Percentiles rank a stretch among this genome's conserved stretches.
phyloP scores from a whole-genome alignment of 2,113 vertebrate genomes.

The Alouatta palliata region DNA sequence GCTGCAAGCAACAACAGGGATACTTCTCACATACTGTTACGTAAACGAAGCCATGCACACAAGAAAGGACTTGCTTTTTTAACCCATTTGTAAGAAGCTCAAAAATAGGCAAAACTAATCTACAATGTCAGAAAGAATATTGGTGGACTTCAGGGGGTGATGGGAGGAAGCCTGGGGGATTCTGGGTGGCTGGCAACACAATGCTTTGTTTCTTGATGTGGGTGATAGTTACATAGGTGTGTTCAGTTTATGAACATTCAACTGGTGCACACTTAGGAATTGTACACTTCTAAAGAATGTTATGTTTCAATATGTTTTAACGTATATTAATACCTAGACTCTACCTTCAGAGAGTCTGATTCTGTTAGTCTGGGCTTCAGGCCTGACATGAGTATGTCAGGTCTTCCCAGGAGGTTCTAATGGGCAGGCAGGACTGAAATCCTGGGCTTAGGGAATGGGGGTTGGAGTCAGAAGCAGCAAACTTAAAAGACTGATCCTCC shows the following conservation, averaged over 20 bases:
- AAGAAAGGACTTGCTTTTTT: neutral
- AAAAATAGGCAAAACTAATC: neutral
- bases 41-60: neutral
- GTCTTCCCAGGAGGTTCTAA: neutral
- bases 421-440: neutral
- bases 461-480: neutral
- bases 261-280: neutral
- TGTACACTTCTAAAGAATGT: neutral
- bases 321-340: too few species aligned
- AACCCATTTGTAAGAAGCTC: neutral
- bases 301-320: neutral
- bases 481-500: neutral
- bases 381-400: neutral
- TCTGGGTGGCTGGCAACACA: rapidly evolving
- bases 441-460: neutral
- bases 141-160: neutral
- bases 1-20: neutral
- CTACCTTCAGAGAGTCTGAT: neutral
- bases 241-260: neutral
- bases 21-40: neutral
- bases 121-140: neutral
- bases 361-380: neutral
- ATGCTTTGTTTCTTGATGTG: neutral
- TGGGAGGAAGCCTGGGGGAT: rapidly evolving
- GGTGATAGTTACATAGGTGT: neutral